Evolutionary conservation across 2,797 vertebrate genomes (phyloP), one percentile per base, ranked within the genome.

Genomic region (Coccyzus lansbergi): DNA sequence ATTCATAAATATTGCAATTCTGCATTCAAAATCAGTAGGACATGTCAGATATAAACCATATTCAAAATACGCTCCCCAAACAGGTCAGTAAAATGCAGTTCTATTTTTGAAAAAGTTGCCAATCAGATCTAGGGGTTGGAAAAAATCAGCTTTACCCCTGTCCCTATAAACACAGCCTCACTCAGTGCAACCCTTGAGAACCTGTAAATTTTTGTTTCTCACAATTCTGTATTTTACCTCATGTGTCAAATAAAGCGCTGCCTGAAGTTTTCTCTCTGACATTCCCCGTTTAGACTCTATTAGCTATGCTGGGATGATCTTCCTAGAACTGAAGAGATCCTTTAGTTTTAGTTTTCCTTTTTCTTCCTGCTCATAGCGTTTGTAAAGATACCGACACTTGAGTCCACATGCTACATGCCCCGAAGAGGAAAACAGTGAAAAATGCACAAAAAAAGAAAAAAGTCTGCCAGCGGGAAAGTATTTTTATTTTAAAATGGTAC

Each of bases 191-290:
- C 18, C 18, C 7, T 34, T 78, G 14, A 86, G 38, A 90, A 82
- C 13, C 31, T 1, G 1, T 51, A 74, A 63, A 25, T 5, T 83
- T 83, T 91, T 74, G 28, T 53, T 58, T 80, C 86, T 83, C 17
- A 40, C 18, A 34, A 33, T 80, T 34, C 31, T 75, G 14, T 51
- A 46, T 58, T 80, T 25, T 44, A 55, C 33, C 21, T 84, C 18
- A 31, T 68, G 44, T 74, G 49, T 83, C 75, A 94, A 87, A 89
- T 70, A 94, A 94, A 81, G 91, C 84, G 44, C 34, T 48, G 15
- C 51, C 81, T 75, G 38, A 82, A 80, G 21, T 83, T 78, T 83
- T 78, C 74, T 15, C 60, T 51, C 64, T 87, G 71, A 78, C 51
- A 75, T 87, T 87, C 46, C 18, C 33, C 22, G 38, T 69, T 87